Base-by-base conservation (phyloP, 2,888 invertebrate species). In the Philopedon plagiatum region DNA sequence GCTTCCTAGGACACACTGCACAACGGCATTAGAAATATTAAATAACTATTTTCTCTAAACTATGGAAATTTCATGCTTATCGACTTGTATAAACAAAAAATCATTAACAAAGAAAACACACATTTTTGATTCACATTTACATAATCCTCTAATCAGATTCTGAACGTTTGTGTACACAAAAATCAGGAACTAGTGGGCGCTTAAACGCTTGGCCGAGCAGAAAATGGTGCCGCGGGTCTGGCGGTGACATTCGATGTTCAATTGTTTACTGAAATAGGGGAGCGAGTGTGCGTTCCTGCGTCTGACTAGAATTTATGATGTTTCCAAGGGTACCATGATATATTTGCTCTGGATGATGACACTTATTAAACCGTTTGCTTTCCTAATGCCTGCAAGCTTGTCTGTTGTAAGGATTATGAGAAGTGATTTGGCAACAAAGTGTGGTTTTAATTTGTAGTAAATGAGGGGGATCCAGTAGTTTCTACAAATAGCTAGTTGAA, bases 301-400 rank as follows among this genome's bases (percentile, higher is more conserved):
- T 77, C 80, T 83, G 84, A 84, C 84, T 84, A 79, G 80, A 81
- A 85, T 85, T 85, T 85, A 84, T 84, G 84, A 83, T 78, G 77
- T 78, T 78, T 77, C 71, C 64, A 70, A 71, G 77, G 74, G 71
- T 63, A 46, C 54, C 29, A 56, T 71, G 71, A 74, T 74, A 83
- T 83, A 84, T 85, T 82, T 83, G 80, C 79, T n/a, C 61, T 76
- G 80, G 79, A 81, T 81, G 84, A 85, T 84, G 84, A 83, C 84
- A 85, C 85, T 85, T 85, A 85, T 85, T 85, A 84, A 84, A 85
- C 80, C 81, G 83, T 84, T 84, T 84, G 82, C 82, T 80, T 78
- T 78, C 70, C 81, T 83, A 83, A 83, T 82, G 76, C 78, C 77
- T 34, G 19, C 26, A 13, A 58, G 58, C 15, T 46, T 19, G 29